phyloP scores from a whole-genome alignment of 35 echinoderm and acorn worm genomes.

The Acanthaster planci region DNA sequence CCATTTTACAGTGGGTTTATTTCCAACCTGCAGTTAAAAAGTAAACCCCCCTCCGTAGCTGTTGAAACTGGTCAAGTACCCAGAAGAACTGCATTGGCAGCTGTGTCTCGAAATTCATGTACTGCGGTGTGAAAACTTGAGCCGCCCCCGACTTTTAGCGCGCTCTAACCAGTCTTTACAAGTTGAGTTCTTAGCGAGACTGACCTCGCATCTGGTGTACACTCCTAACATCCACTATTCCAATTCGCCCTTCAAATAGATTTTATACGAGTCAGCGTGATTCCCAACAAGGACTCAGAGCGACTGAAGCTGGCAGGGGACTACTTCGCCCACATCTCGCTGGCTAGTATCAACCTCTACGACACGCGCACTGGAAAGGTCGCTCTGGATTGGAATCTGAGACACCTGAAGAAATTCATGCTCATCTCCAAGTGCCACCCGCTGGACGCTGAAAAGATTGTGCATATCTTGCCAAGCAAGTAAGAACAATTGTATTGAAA shows the following conservation, averaged over 20 bases:
- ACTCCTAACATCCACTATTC: neutral
- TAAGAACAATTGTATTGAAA: constrained; percentile 40
- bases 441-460: constrained; percentile 75
- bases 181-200: no score
- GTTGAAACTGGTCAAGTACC: no score
- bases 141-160: no score
- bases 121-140: no score
- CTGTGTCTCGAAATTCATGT: no score
- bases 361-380: constrained; percentile 58
- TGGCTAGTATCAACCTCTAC: constrained; percentile 50
- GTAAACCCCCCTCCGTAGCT: no score
- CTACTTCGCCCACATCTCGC: constrained; percentile 52
- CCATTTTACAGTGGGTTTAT: no score
- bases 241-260: constrained; percentile 11
- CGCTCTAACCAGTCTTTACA: no score
- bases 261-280: constrained; percentile 52
- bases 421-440: constrained; percentile 62
- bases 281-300: constrained; percentile 89
- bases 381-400: constrained; percentile 66
- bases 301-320: constrained; percentile 46
- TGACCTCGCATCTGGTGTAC: neutral
- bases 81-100: no score
- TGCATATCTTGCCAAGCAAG: constrained; percentile 67
- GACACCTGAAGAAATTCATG: constrained; percentile 79
- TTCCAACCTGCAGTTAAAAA: no score